phyloP scores from a whole-genome alignment of 1,140 invertebrate species.

The Uloborus diversus region DNA sequence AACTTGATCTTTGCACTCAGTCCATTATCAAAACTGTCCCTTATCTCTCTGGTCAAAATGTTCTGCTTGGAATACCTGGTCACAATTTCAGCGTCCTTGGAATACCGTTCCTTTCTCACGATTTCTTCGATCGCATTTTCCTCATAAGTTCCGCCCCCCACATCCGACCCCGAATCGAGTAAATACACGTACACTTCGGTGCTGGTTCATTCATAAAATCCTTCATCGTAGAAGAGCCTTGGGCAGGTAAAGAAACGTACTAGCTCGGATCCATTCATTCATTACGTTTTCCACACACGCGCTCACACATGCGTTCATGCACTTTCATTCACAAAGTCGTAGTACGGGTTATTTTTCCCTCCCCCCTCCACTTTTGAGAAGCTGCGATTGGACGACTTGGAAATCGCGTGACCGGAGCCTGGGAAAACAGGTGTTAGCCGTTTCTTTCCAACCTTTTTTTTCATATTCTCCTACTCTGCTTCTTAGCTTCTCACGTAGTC shows the following conservation, averaged over 20 bases:
- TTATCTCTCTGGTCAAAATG: no score
- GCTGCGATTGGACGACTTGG: conserved; percentile 32
- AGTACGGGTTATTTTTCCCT: conserved; percentile 17
- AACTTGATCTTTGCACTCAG: no score
- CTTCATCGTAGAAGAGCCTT: conserved; percentile 38
- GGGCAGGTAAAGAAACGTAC: conserved; percentile 55
- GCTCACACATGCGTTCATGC: conserved; percentile 24
- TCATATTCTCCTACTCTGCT: not conserved
- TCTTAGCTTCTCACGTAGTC: conserved; percentile 26
- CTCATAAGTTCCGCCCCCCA: not conserved
- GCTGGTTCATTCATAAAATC: conserved; percentile 56
- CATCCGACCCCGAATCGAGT: conserved; percentile 50
- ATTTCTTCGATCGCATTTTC: conserved; percentile 16
- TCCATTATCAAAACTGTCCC: no score
- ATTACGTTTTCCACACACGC: conserved; percentile 46
- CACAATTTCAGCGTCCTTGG: conserved; percentile 36
- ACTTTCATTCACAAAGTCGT: conserved; percentile 54
- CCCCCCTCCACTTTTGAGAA: not conserved
- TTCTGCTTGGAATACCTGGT: no score
- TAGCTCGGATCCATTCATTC: conserved; percentile 34
- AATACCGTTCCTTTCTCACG: conserved; percentile 44
- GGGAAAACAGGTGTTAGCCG: conserved; percentile 53
- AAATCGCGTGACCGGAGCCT: conserved; percentile 54
- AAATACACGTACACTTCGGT: conserved; percentile 29
- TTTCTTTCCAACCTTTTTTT: conserved; percentile 16